Evolutionary conservation across 2,888 invertebrate genomes (phyloP), one percentile per base, ranked within the genome.

Genomic region (Embidobia sp.): DNA sequence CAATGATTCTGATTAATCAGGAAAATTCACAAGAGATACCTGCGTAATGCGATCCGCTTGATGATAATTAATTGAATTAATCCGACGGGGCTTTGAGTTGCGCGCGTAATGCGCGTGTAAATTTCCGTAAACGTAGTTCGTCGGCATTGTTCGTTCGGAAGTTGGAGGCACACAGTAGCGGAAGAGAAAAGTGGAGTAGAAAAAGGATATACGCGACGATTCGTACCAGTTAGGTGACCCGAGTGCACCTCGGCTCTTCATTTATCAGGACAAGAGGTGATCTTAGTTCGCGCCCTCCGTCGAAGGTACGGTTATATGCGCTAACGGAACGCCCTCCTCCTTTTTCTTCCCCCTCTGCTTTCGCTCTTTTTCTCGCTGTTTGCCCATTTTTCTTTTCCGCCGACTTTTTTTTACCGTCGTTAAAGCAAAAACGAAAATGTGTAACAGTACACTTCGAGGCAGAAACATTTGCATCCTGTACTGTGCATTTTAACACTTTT

Each of bases 211-310:
- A 42, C 61, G 72, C 59, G 77, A 72, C 78, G 70, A 74, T 74
- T 73, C 67, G 63, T 77, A 66, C 59, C 79, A 72, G 81, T 79
- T 79, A 85, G 85, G 81, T 83, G 86, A 85, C 85, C 83, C 80
- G 82, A 81, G 67, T 22, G 37, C 22, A 63, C 49, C 66, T 40
- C 63, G 57, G 40, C 55, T 74, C 48, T 51, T 67, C 83, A 82
- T 83, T 83, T 80, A 82, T 81, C 74, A 80, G 81, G 81, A 83
- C 80, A 81, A 81, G 84, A 85, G 84, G 83, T 85, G 85, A 86
- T 84, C 84, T 83, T 80, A 81, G 85, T 85, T 86, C 85, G 85
- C 85, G 85, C 86, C 86, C 86, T 85, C 83, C 79, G 82, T 78
- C 77, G 77, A 82, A 84, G 83, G 82, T 85, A 85, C 85, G 85